These are phyloP conservation scores for Caenorhabditis imperialis DNA, from an alignment of 2,888 invertebrate species.

Conservation along the genomic window DNA sequence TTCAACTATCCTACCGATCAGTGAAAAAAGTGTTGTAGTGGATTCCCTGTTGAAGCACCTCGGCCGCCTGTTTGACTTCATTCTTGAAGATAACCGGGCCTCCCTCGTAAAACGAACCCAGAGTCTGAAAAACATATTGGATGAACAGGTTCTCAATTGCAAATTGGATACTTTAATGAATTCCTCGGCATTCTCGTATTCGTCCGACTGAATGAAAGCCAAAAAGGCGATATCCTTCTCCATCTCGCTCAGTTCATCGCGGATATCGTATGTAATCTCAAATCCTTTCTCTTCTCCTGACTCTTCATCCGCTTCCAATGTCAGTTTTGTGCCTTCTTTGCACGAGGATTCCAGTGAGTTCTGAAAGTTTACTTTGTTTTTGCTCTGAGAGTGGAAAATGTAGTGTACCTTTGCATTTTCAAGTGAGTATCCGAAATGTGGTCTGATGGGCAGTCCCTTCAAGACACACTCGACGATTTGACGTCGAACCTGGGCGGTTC, in stretches of 20 bases:
- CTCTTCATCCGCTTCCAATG: slow-evolving; percentile 56
- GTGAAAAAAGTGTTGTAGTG: slow-evolving; percentile 74
- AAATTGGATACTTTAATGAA: slow-evolving; percentile 63
- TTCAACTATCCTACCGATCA: slow-evolving; percentile 56
- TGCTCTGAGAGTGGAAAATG: not conserved
- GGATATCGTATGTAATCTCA: slow-evolving; percentile 63
- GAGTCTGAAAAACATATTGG: slow-evolving; percentile 63
- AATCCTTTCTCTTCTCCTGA: slow-evolving; percentile 53
- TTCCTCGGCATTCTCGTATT: slow-evolving; percentile 71
- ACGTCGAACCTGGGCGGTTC: slow-evolving; percentile 70
- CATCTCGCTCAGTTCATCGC: slow-evolving; percentile 69
- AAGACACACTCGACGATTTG: slow-evolving; percentile 71
- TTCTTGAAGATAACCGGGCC: slow-evolving; percentile 59
- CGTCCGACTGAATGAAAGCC: slow-evolving; percentile 69
- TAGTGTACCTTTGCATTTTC: slow-evolving; percentile 69
- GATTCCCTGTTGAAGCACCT: slow-evolving; percentile 58
- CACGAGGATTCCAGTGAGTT: slow-evolving; percentile 67
- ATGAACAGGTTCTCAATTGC: not conserved
- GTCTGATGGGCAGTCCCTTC: slow-evolving; percentile 70
- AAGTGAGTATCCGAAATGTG: slow-evolving; percentile 66
- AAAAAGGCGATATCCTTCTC: slow-evolving; percentile 72
- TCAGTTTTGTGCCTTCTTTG: slow-evolving; percentile 51
- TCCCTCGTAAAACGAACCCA: slow-evolving; percentile 65
- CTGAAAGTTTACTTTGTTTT: slow-evolving; percentile 35
- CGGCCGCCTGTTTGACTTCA: slow-evolving; percentile 61